Conservation (phyloP, 2,797 vertebrate species). For the Alfaro cultratus region DNA sequence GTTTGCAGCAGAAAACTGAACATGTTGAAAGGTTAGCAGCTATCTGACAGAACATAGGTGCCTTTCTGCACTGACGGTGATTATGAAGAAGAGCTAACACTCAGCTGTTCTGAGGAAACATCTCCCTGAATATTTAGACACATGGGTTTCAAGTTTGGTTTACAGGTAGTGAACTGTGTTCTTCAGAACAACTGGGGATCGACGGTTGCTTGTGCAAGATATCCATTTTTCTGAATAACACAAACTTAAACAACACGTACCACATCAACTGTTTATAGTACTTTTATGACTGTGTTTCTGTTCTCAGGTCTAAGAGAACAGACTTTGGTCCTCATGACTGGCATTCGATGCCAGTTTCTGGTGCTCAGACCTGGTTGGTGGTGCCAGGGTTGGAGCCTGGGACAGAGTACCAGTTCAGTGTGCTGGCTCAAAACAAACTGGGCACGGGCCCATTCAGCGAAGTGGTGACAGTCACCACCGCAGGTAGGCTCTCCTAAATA, state of each 20-base stretch:
- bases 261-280: background rate
- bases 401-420: conserved; percentile 99
- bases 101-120: conserved; percentile 33
- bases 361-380: conserved; percentile 90
- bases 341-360: conserved; percentile 95
- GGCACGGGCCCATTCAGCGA: conserved; percentile 99
- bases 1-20: conserved; percentile 34
- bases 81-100: conserved; percentile 6
- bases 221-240: too few species aligned
- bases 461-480: conserved; percentile 99
- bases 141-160: background rate
- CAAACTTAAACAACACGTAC: background rate
- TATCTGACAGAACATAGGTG: conserved; percentile 9
- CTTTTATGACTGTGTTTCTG: conserved; percentile 19
- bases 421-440: conserved; percentile 99
- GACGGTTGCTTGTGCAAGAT: too few species aligned
- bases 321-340: conserved; percentile 98
- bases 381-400: conserved; percentile 94
- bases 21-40: conserved; percentile 16
- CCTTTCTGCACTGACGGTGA: background rate
- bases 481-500: conserved; percentile 82
- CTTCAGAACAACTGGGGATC: too few species aligned
- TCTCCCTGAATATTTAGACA: conserved; percentile 28
- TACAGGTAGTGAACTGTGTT: background rate
- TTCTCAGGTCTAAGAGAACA: conserved; percentile 92